phyloP scores from a whole-genome alignment of 2,113 vertebrate species.

The Aspidoscelis tigris region DNA sequence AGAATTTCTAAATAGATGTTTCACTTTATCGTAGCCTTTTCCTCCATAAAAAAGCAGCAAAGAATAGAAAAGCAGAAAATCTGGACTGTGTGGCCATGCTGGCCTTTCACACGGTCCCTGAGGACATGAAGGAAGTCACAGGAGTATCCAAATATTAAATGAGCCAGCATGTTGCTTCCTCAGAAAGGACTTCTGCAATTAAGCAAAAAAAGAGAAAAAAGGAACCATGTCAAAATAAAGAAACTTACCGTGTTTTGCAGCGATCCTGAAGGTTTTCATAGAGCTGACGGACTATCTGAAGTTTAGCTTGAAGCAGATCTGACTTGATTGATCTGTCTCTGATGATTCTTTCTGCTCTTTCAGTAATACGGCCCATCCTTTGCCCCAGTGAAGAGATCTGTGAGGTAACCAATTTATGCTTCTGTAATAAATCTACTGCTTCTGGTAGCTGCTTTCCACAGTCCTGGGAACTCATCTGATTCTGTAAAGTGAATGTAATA shows the following conservation, averaged over 20 bases:
- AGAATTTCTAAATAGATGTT: no score
- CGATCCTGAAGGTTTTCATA: conserved; percentile 79
- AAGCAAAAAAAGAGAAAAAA: conserved; percentile 9
- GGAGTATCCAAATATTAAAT: no score
- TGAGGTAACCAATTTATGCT: conserved; percentile 84
- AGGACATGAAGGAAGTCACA: not conserved
- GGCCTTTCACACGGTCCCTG: not conserved
- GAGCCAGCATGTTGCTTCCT: not conserved
- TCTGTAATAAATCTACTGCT: conserved; percentile 83
- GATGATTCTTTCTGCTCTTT: conserved; percentile 64
- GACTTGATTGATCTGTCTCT: conserved; percentile 62
- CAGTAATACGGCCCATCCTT: conserved; percentile 73
- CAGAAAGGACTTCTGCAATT: not conserved
- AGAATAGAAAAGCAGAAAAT: no score
- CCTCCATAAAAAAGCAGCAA: no score
- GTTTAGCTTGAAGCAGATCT: conserved; percentile 79
- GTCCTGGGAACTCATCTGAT: conserved; percentile 74
- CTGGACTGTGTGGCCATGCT: not conserved
- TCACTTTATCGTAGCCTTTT: no score
- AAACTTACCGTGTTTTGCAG: conserved; percentile 82
- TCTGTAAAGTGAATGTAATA: conserved; percentile 67
- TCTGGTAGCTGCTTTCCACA: conserved; percentile 84
- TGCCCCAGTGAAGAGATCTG: conserved; percentile 83
- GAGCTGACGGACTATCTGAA: conserved; percentile 76
- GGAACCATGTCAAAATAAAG: not conserved